Evolutionary conservation across 2,888 invertebrate genomes (phyloP).

Genomic region (Zhuqinia jingwanae): DNA sequence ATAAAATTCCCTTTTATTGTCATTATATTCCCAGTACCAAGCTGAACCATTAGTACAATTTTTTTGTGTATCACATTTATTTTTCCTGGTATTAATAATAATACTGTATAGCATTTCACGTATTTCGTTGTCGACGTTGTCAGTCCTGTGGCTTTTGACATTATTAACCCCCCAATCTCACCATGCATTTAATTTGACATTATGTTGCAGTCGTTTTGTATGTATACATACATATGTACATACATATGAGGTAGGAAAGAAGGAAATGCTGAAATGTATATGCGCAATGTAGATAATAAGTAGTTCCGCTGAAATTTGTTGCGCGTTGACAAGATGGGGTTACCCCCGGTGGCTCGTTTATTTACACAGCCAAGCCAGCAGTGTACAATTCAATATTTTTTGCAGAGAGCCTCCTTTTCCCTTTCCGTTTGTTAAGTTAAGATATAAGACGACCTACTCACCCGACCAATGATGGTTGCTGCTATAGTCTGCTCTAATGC

Average conservation of each 20-base stretch:
- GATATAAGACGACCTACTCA: not conserved
- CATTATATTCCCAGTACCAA: no score
- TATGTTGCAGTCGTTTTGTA: slow-evolving; percentile 1
- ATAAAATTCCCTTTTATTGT: not conserved
- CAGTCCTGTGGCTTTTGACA: slow-evolving; percentile 30
- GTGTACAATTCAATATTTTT: slow-evolving; percentile 10
- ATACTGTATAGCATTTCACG: not conserved
- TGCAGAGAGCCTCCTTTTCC: slow-evolving; percentile 6
- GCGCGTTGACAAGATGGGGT: not conserved
- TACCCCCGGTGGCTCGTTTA: slow-evolving; percentile 19
- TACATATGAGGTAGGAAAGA: no score
- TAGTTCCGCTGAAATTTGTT: slow-evolving; percentile 6
- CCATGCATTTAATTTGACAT: no score
- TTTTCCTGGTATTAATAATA: not conserved
- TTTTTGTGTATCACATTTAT: not conserved
- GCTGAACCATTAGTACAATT: not conserved
- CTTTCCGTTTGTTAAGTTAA: slow-evolving; percentile 27
- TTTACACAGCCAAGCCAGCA: slow-evolving; percentile 6
- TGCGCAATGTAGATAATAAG: not conserved
- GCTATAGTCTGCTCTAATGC: not conserved
- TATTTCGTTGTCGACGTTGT: not conserved
- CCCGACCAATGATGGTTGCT: not conserved
- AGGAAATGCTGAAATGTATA: no score
- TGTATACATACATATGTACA: not conserved
- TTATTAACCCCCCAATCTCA: slow-evolving; percentile 38